A percentile compares a stretch with the other conserved stretches of the same genome.
These are phyloP conservation scores for Bettongia penicillata DNA, from an alignment of 2,113 vertebrate species.

Conservation along the genomic window DNA sequence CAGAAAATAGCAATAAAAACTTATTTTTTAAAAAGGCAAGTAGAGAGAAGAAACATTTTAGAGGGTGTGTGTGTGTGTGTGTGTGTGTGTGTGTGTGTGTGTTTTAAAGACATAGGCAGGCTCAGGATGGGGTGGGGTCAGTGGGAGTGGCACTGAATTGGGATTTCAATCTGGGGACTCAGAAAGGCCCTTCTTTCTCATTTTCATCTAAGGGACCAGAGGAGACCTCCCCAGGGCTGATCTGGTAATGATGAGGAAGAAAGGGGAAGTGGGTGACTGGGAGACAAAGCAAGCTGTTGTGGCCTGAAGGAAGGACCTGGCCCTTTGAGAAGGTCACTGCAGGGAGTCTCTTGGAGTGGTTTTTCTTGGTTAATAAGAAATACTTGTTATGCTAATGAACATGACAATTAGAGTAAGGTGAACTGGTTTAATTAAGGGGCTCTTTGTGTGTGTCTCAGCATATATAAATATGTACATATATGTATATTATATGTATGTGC, in stretches of 20 bases:
- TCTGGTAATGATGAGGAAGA: conserved; percentile 70
- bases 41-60: conserved; percentile 64
- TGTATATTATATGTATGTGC: neutral
- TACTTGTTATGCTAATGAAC: conserved; percentile 79
- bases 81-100: neutral
- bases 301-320: conserved; percentile 35
- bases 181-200: conserved; percentile 71
- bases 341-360: conserved; percentile 62
- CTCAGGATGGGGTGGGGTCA: neutral
- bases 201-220: conserved; percentile 75
- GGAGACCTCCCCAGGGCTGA: conserved; percentile 69
- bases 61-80: conserved; percentile 13
- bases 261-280: conserved; percentile 52
- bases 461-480: neutral
- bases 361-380: conserved; percentile 66
- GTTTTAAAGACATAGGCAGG: neutral
- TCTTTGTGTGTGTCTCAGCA: neutral
- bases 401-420: conserved; percentile 26
- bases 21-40: conserved; percentile 36
- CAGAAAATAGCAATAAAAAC: neutral
- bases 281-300: conserved; percentile 37
- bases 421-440: neutral
- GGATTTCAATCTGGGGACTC: conserved; percentile 65
- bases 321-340: conserved; percentile 57
- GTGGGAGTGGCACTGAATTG: conserved; percentile 36